These are phyloP conservation scores for Bombus polaris DNA, from an alignment of 1,140 invertebrate species.

Conservation along the genomic window DNA sequence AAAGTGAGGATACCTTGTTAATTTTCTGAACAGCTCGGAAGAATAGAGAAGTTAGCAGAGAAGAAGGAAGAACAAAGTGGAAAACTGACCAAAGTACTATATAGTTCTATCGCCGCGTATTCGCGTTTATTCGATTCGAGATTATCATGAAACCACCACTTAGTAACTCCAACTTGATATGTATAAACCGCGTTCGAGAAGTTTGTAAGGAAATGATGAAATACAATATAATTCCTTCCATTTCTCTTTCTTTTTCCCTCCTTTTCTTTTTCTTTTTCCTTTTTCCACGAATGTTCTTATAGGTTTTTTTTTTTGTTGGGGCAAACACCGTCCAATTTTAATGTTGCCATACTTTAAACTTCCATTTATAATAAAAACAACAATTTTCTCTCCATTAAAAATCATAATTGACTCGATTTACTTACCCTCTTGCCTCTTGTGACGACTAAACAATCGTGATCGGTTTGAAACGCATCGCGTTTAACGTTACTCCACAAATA, in stretches of 20 bases:
- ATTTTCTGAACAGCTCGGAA: neutral
- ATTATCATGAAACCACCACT: neutral
- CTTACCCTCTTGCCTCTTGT: neutral
- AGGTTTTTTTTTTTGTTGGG: neutral
- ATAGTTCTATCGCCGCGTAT: neutral
- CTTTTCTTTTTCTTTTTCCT: neutral
- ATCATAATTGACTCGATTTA: neutral
- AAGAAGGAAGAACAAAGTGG: neutral
- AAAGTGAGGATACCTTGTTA: neutral
- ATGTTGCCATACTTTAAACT: neutral
- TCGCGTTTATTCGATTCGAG: neutral
- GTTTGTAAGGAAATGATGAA: neutral
- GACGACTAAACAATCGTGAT: neutral
- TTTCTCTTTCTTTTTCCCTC: neutral
- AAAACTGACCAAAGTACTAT: neutral
- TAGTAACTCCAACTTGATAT: neutral
- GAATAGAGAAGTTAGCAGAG: neutral
- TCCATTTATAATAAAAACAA: conserved; percentile 26
- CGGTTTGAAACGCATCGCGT: neutral
- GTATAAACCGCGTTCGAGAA: neutral
- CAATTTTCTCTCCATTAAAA: neutral
- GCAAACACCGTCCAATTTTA: neutral
- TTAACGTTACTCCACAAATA: neutral
- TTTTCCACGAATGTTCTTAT: neutral
- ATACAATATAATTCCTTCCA: neutral